Base-by-base conservation (phyloP, 2,888 invertebrate genomes). In the Nomada fucata region DNA sequence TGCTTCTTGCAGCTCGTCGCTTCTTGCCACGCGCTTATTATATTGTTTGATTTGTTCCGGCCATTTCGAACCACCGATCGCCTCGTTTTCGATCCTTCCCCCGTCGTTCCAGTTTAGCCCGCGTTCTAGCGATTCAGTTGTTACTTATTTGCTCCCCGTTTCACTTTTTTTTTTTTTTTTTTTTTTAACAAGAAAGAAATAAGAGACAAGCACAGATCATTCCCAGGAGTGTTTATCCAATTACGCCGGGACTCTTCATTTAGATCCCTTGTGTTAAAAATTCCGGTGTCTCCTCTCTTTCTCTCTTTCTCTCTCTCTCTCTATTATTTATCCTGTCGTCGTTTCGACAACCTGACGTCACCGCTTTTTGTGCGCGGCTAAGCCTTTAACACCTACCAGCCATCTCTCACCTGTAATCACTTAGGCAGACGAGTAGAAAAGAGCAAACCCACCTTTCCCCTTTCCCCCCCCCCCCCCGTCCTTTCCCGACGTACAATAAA, bases 1-100 rank as follows among this genome's bases (percentile, higher is more conserved):
- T 77, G 82, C 72, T 63, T 73, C 77, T 83, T 76, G 84, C 72
- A 71, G 76, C 68, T 81, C 77, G 69, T 81, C 73, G 63, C 75
- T 82, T 83, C 83, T 83, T 83, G 82, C 83, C 83, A 82, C 83
- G 82, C 82, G 82, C 78, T 78, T 83, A 82, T 83, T 82, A 82
- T 78, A 82, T 78, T 83, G 78, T 83, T 83, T 82, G 82, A 83
- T 83, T 83, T 82, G 83, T 75, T 75, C 78, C 82, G 82, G 68
- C 82, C 78, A 78, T 74, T 75, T 72, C 71, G 78, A 78, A 70
- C 18, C 55, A 20, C 23, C 57, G 81, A 81, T 73, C 81, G 77
- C 11, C 69, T 55, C 63, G 61, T 71, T 68, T 53, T 68, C 82
- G 79, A 75, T 82, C 82, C 67, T 64, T 63, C n/a, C 47, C 63